phyloP scores from a whole-genome alignment of 2,888 invertebrate genomes.

The Diachrysia chrysitis region DNA sequence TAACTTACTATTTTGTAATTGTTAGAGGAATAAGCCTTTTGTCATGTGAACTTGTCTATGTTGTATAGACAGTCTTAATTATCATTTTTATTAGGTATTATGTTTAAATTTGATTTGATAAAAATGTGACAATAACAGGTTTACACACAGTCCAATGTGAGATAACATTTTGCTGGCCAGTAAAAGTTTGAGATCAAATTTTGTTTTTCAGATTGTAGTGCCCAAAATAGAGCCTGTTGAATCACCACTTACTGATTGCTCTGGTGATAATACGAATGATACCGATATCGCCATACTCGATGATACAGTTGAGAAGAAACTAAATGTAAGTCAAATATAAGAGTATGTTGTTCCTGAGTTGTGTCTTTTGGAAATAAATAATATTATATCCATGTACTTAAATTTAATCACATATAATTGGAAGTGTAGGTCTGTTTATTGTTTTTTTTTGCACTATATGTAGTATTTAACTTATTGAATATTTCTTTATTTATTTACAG shows the following conservation, averaged over 20 bases:
- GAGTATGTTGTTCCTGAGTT: not conserved
- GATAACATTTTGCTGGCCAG: not conserved
- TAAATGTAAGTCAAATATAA: conserved; percentile 39
- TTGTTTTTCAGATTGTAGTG: conserved; percentile 72
- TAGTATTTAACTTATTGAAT: not conserved
- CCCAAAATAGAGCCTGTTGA: conserved; percentile 83
- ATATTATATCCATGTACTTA: too few relatives aligned
- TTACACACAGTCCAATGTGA: not conserved
- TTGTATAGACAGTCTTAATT: too few relatives aligned
- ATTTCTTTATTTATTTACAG: conserved; percentile 62
- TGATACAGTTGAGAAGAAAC: conserved; percentile 67
- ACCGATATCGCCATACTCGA: conserved; percentile 80
- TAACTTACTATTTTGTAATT: too few relatives aligned
- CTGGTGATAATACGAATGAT: conserved; percentile 83
- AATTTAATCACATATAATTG: too few relatives aligned
- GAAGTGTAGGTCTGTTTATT: too few relatives aligned
- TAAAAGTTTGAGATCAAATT: not conserved
- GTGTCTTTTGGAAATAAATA: too few relatives aligned
- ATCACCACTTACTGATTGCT: conserved; percentile 82
- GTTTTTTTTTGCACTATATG: too few relatives aligned
- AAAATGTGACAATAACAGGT: too few relatives aligned
- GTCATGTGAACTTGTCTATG: too few relatives aligned
- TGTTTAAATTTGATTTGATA: too few relatives aligned
- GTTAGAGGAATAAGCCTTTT: too few relatives aligned
- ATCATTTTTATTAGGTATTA: too few relatives aligned